Conservation (phyloP, 2,797 vertebrate species). For the Pterois miles region DNA sequence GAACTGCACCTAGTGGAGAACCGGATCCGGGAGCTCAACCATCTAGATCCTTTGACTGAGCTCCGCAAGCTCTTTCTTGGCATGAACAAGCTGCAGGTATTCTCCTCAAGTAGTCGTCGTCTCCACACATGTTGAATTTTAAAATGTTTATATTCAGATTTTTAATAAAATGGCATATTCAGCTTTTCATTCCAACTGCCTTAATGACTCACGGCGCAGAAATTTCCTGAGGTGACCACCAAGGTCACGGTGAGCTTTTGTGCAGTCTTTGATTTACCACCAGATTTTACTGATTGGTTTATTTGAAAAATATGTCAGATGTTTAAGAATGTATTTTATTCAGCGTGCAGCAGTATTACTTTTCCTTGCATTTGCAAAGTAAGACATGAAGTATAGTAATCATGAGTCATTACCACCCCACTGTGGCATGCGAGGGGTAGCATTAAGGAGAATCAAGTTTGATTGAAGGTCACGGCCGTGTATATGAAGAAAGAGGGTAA, state of each 20-base stretch:
- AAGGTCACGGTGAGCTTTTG: conserved; percentile 61
- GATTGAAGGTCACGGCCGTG: conserved; percentile 83
- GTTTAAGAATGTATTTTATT: conserved; percentile 72
- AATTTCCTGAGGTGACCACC: conserved; percentile 48
- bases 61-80: conserved; percentile 87
- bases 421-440: conserved; percentile 73
- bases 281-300: conserved; percentile 66
- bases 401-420: conserved; percentile 77
- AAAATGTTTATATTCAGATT: conserved; percentile 10
- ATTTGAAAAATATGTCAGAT: conserved; percentile 53
- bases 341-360: conserved; percentile 55
- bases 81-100: conserved; percentile 91
- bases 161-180: conserved; percentile 22
- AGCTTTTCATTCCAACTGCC: conserved; percentile 17
- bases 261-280: conserved; percentile 51
- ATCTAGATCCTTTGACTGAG: conserved; percentile 81
- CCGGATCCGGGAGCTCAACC: conserved; percentile 85
- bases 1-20: conserved; percentile 88
- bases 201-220: conserved; percentile 26
- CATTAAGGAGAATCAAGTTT: conserved; percentile 82
- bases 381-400: conserved; percentile 79
- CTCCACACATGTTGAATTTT: not conserved
- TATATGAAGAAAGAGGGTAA: conserved; percentile 69
- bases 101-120: not conserved
- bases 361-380: conserved; percentile 70